Percentiles rank a stretch among this genome's conserved stretches.
These are phyloP conservation scores for Champsocephalus gunnari DNA, from an alignment of 2,797 vertebrate species.

Conservation along the genomic window DNA sequence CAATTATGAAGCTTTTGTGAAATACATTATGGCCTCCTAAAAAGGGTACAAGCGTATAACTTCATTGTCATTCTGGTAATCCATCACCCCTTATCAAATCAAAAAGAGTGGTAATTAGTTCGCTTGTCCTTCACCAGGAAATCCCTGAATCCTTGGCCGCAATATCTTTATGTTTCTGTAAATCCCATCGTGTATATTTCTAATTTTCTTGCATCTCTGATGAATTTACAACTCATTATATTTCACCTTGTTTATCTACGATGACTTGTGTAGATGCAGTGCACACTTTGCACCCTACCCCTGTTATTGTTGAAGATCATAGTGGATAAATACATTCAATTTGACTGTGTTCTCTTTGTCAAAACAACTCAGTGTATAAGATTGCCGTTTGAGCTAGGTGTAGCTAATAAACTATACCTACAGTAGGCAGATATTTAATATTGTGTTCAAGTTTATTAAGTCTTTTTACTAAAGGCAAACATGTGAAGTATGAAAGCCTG, in stretches of 20 bases:
- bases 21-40: slow-evolving; percentile 86
- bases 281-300: slow-evolving; percentile 27
- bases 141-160: slow-evolving; percentile 3
- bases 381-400: background rate
- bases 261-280: slow-evolving; percentile 28
- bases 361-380: background rate
- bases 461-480: background rate
- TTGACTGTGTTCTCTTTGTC: slow-evolving; percentile 22
- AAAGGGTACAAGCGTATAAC: slow-evolving; percentile 21
- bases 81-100: slow-evolving; percentile 31
- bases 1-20: slow-evolving; percentile 88
- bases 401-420: background rate
- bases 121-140: slow-evolving; percentile 21
- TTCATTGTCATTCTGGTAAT: slow-evolving; percentile 42
- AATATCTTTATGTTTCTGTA: slow-evolving; percentile 35
- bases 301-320: slow-evolving; percentile 43
- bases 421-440: background rate
- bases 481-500: background rate
- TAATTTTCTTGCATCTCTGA: slow-evolving; percentile 37
- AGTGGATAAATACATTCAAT: slow-evolving; percentile 61
- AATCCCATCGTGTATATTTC: slow-evolving; percentile 47
- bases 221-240: slow-evolving; percentile 39
- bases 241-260: slow-evolving; percentile 42
- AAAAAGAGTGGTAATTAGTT: slow-evolving; percentile 29
- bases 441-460: too few species aligned